These are phyloP conservation scores for Geotrupes spiniger DNA, from an alignment of 2,888 invertebrate genomes.

Conservation along the genomic window DNA sequence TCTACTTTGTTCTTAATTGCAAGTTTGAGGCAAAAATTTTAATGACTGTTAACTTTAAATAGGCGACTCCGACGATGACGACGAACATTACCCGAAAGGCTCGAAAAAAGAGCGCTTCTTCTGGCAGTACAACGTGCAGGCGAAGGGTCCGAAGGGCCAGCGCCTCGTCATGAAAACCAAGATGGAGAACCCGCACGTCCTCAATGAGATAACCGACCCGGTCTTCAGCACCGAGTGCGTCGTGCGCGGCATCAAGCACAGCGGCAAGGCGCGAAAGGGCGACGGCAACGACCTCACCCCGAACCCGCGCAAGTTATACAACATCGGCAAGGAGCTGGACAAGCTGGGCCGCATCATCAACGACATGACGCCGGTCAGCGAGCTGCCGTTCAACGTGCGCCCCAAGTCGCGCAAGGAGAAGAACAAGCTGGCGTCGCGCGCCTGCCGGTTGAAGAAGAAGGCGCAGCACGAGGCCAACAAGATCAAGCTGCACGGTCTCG, in stretches of 20 bases:
- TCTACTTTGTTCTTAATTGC: no score
- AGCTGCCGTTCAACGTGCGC: conserved; percentile 83
- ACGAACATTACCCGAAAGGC: conserved; percentile 46
- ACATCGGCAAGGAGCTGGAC: conserved; percentile 89
- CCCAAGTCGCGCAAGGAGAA: conserved; percentile 96
- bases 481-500: conserved; percentile 89
- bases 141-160: conserved; percentile 96
- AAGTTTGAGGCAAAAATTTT: no score
- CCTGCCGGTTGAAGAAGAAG: conserved; percentile 96
- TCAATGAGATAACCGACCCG: conserved; percentile 90
- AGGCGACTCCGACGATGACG: conserved; percentile 64
- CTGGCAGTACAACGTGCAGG: conserved; percentile 99
- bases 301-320: conserved; percentile 85
- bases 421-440: conserved; percentile 94
- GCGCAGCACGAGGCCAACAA: conserved; percentile 99
- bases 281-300: conserved; percentile 97
- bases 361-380: conserved; percentile 94
- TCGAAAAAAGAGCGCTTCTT: conserved; percentile 82
- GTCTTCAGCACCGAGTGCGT: conserved; percentile 93
- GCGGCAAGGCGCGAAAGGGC: conserved; percentile 85
- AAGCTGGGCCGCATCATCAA: conserved; percentile 89
- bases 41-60: no score
- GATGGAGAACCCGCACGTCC: conserved; percentile 86
- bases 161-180: conserved; percentile 80
- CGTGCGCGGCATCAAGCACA: conserved; percentile 85